Evolutionary conservation across 2,113 vertebrate species (phyloP), one percentile per base, ranked within the genome.

Genomic region (Chaenogobius annularis): DNA sequence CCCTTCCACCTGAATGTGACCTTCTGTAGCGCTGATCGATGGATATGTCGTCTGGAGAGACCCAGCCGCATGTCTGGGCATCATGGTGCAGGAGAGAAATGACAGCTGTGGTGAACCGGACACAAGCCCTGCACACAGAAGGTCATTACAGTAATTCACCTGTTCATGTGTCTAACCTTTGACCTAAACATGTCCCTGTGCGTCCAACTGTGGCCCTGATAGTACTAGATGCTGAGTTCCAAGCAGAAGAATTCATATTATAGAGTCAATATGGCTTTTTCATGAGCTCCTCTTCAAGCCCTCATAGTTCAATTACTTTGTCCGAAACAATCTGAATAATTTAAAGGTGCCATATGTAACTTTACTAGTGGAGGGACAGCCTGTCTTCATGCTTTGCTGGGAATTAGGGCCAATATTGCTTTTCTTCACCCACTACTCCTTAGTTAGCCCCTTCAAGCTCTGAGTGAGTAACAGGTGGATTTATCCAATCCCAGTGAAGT

Each of bases 21-120:
- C 81, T 83, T 82, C 75, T 70, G 26, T 35, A 10, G 77, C 69
- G 85, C 85, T 81, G 77, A 88, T 91, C 89, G 87, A 88, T 87
- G 85, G 75, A 71, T 66, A 83, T 66, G 69, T 61, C 26, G 74
- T 80, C 74, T 75, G 62, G 76, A 71, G 59, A 43, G 80, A n/a
- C 76, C 77, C 74, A 64, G 74, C 79, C 68, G 65, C 7, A 14
- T 70, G 68, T 76, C 56, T 66, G 73, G 15, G 47, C 37, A 65
- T 84, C 72, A 6, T 69, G 80, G 47, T 26, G 15, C 1, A 12
- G 68, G 37, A 40, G 81, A 82, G 77, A 79, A 73, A 65, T 10
- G 69, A 77, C 85, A 88, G 82, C 85, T 86, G 81, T 82, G 82
- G 71, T 86, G 80, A 69, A 73, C 72, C 79, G 78, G 83, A 87